phyloP scores from a whole-genome alignment of 2,888 invertebrate species.

The Fragum fragum region DNA sequence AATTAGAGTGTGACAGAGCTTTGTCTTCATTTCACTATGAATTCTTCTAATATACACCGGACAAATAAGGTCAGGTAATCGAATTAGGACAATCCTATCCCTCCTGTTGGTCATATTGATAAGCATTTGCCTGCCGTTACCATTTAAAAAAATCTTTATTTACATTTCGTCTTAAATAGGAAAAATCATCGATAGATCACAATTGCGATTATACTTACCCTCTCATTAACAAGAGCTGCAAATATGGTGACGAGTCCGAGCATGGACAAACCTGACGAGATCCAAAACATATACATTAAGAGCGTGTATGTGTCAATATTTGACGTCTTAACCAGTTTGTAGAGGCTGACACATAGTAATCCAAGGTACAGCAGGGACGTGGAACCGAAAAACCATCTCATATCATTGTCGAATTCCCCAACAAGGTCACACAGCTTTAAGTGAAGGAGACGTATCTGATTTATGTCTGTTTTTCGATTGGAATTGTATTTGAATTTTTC shows the following conservation, averaged over 20 bases:
- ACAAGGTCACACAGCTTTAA: conserved; percentile 26
- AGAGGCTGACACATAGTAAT: conserved; percentile 16
- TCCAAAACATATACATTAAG: conserved; percentile 4
- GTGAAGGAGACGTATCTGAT: neutral
- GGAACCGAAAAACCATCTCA: conserved; percentile 19
- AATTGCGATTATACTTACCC: too few relatives aligned
- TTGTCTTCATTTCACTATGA: too few relatives aligned
- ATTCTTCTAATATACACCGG: too few relatives aligned
- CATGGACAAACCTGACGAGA: neutral
- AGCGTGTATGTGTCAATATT: neutral
- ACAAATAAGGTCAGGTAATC: too few relatives aligned
- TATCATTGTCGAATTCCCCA: neutral
- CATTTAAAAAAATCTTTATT: too few relatives aligned
- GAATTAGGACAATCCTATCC: too few relatives aligned
- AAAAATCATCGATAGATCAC: too few relatives aligned
- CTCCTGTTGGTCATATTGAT: too few relatives aligned
- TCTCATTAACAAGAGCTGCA: conserved; percentile 25
- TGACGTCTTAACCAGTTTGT: neutral
- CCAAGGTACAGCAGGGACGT: neutral
- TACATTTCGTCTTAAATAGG: too few relatives aligned
- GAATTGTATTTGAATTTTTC: neutral
- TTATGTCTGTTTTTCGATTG: neutral
- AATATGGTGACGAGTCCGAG: conserved; percentile 8
- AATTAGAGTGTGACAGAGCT: too few relatives aligned
- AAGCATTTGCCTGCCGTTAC: too few relatives aligned